Percentiles rank a stretch among this genome's conserved stretches.
Conservation (phyloP, 2,797 vertebrate species). For the Sandelia bainsii region DNA sequence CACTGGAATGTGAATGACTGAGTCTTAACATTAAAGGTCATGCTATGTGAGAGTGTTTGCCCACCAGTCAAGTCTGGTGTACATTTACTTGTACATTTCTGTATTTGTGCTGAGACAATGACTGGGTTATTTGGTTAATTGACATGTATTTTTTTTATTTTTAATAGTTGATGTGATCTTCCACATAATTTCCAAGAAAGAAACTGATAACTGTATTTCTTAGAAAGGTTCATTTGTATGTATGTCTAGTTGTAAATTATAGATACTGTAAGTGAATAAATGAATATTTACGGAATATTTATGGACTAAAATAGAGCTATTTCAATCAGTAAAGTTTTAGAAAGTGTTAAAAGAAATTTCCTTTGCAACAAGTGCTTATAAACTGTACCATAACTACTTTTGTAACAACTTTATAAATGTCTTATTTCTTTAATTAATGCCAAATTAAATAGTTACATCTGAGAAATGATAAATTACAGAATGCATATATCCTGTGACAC, state of each 20-base stretch:
- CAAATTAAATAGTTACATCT: too few species aligned
- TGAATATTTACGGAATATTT: not conserved
- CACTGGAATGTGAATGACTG: constrained; percentile 68
- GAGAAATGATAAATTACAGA: too few species aligned
- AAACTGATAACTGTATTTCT: not conserved
- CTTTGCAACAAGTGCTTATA: not conserved
- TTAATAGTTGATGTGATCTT: constrained; percentile 2
- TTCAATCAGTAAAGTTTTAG: not conserved
- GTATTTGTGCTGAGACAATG: constrained; percentile 29
- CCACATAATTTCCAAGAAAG: not conserved
- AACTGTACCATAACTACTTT: not conserved
- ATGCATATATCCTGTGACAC: too few species aligned
- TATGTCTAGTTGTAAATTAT: not conserved
- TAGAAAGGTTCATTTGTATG: not conserved
- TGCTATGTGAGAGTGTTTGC: constrained; percentile 56
- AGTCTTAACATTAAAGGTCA: constrained; percentile 75
- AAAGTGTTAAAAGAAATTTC: not conserved
- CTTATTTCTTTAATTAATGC: too few species aligned
- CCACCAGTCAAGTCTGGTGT: constrained; percentile 44
- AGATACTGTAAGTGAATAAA: not conserved
- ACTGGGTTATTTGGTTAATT: constrained; percentile 20
- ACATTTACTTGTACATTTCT: constrained; percentile 42
- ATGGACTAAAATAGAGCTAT: not conserved
- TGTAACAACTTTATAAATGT: too few species aligned
- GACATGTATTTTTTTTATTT: constrained; percentile 1